Conservation (phyloP, 1,140 invertebrate species). For the Meloidogyne floridensis region DNA sequence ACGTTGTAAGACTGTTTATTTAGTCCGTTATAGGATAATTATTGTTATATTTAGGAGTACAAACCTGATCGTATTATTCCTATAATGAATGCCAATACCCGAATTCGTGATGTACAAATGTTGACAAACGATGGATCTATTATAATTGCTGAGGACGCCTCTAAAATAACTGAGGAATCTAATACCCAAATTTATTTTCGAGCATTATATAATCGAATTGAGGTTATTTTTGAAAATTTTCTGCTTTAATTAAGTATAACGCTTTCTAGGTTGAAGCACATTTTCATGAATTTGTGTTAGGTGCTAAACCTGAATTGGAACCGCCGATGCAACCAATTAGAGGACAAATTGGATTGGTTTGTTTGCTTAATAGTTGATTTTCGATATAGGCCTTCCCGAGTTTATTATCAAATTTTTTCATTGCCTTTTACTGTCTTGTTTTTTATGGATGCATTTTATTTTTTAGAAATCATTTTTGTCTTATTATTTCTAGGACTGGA, state of each 20-base stretch:
- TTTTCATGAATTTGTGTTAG: slow-evolving; percentile 34
- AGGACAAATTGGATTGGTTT: slow-evolving; percentile 47
- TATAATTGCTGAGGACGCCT: slow-evolving; percentile 26
- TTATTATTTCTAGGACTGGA: slow-evolving; percentile 42
- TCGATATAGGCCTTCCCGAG: no score
- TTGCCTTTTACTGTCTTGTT: no score
- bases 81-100: slow-evolving; percentile 14
- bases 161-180: slow-evolving; percentile 13
- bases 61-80: slow-evolving; percentile 40
- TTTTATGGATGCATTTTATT: no score
- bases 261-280: slow-evolving; percentile 38
- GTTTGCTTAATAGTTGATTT: background rate
- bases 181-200: slow-evolving; percentile 49
- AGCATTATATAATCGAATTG: slow-evolving; percentile 43
- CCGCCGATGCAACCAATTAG: slow-evolving; percentile 32
- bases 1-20: slow-evolving; percentile 37
- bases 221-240: slow-evolving; percentile 6
- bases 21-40: no score
- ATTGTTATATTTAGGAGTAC: slow-evolving; percentile 39
- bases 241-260: background rate
- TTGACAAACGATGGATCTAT: slow-evolving; percentile 42
- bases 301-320: slow-evolving; percentile 5
- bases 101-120: slow-evolving; percentile 23
- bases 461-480: background rate
- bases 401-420: no score